phyloP scores from a whole-genome alignment of 2,888 invertebrate genomes.

The Oligia strigilis region DNA sequence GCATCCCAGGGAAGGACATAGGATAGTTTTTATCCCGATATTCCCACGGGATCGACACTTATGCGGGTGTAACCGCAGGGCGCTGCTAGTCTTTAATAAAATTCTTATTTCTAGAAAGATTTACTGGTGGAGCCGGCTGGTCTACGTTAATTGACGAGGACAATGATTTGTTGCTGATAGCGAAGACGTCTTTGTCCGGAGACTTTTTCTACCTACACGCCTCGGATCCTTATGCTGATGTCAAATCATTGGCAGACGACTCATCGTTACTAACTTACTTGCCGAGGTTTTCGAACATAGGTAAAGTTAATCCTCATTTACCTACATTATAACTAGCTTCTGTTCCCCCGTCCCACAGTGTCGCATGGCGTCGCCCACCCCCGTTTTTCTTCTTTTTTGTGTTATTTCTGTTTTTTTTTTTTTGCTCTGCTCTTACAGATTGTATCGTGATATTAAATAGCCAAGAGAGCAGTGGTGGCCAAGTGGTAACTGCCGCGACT shows the following conservation, averaged over 20 bases:
- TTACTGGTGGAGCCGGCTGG: conserved; percentile 59
- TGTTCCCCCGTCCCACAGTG: too few relatives aligned
- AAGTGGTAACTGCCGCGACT: too few relatives aligned
- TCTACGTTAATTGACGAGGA: conserved; percentile 52
- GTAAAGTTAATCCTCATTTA: conserved; percentile 13
- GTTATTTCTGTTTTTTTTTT: too few relatives aligned
- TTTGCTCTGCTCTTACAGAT: too few relatives aligned
- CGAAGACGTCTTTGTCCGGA: conserved; percentile 41
- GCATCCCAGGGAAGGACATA: too few relatives aligned
- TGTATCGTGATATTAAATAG: too few relatives aligned
- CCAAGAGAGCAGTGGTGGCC: too few relatives aligned
- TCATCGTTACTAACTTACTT: rapidly evolving
- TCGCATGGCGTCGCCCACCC: too few relatives aligned
- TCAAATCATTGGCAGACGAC: conserved; percentile 13
- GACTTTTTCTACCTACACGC: conserved; percentile 32
- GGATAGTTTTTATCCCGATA: too few relatives aligned
- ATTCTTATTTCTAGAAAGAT: conserved; percentile 31
- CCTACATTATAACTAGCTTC: not conserved
- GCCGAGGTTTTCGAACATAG: not conserved
- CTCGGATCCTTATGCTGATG: not conserved
- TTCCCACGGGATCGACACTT: too few relatives aligned
- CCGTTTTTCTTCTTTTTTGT: too few relatives aligned
- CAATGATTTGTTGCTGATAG: conserved; percentile 51
- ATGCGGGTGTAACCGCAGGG: too few relatives aligned
- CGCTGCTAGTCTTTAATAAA: not conserved